A percentile compares a stretch with the other conserved stretches of the same genome.
Evolutionary conservation across 2,113 vertebrate genomes (phyloP).

Genomic region (Psettodes erumei): DNA sequence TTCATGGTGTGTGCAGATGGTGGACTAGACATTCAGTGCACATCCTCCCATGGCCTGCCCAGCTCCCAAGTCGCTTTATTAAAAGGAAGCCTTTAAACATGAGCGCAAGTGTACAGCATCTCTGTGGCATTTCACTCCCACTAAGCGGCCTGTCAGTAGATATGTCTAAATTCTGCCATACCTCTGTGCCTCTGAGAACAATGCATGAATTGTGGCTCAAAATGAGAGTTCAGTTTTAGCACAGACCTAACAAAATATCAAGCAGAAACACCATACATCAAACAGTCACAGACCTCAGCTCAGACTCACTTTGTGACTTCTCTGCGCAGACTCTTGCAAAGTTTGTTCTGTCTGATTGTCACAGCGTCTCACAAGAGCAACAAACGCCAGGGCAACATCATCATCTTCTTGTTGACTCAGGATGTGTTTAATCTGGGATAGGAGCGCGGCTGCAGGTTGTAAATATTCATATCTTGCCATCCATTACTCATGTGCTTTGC

Average conservation of each 20-base stretch:
- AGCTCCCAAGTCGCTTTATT: slow-evolving; percentile 62
- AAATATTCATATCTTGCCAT: slow-evolving; percentile 62
- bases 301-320: slow-evolving; percentile 17
- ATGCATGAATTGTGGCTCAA: neutral
- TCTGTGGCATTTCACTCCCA: slow-evolving; percentile 36
- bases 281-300: neutral
- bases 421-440: slow-evolving; percentile 50
- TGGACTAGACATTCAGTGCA: slow-evolving; percentile 49
- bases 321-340: slow-evolving; percentile 36
- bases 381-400: slow-evolving; percentile 53
- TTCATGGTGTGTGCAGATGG: slow-evolving; percentile 74
- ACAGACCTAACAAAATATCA: neutral
- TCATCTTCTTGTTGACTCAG: slow-evolving; percentile 42
- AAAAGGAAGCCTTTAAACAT: slow-evolving; percentile 49
- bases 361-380: slow-evolving; percentile 15
- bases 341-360: slow-evolving; percentile 37
- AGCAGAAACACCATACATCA: neutral
- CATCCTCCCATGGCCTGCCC: slow-evolving; percentile 52
- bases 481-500: slow-evolving; percentile 44
- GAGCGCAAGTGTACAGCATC: slow-evolving; percentile 31
- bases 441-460: slow-evolving; percentile 35
- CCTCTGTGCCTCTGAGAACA: slow-evolving; percentile 14
- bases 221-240: neutral
- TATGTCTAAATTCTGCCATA: slow-evolving; percentile 14
- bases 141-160: slow-evolving; percentile 21